phyloP scores from a whole-genome alignment of 1,140 invertebrate species.

The Bombus consobrinus region DNA sequence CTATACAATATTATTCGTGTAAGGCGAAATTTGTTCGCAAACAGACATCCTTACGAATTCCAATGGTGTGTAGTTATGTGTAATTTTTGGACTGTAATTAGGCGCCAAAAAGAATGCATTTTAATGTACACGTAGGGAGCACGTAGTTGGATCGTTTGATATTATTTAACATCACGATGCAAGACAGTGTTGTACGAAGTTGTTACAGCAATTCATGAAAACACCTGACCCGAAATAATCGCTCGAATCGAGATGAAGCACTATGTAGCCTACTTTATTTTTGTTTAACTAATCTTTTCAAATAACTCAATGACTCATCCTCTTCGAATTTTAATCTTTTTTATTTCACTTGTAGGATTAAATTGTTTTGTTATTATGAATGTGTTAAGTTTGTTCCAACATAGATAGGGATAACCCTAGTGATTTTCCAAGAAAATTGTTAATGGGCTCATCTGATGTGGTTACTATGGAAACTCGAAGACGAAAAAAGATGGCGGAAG shows the following conservation, averaged over 20 bases:
- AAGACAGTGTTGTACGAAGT: background rate
- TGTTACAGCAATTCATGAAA: background rate
- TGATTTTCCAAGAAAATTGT: background rate
- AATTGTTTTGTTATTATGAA: background rate
- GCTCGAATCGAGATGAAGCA: background rate
- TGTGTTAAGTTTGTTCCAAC: background rate
- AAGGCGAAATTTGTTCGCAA: background rate
- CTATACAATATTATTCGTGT: constrained; percentile 17
- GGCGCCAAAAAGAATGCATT: background rate
- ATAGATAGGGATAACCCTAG: background rate
- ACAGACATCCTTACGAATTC: background rate
- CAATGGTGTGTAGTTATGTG: constrained; percentile 8
- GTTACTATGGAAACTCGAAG: background rate
- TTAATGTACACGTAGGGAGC: constrained; percentile 16
- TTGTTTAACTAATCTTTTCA: background rate
- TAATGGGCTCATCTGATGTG: background rate
- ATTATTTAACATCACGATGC: background rate
- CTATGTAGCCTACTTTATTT: background rate
- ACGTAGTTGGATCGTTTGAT: background rate
- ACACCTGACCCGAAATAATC: background rate
- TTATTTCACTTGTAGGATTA: background rate
- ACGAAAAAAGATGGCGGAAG: background rate
- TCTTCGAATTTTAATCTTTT: background rate
- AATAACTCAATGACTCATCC: background rate
- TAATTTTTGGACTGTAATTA: background rate